Conservation (phyloP, 2,113 vertebrate species). For the Channa maculata region DNA sequence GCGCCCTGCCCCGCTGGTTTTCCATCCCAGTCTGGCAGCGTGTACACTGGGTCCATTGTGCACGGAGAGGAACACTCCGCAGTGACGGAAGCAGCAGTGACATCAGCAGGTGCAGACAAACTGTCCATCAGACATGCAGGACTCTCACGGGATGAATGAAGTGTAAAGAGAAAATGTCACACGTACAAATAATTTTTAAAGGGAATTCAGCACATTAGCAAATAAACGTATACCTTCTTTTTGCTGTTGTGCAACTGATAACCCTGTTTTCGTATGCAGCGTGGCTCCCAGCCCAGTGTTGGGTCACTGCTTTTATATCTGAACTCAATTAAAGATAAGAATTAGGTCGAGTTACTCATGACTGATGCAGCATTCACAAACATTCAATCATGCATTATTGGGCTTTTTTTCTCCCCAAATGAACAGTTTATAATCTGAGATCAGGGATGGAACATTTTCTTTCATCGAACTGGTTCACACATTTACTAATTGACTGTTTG, state of each 20-base stretch:
- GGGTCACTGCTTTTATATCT: slow-evolving; percentile 46
- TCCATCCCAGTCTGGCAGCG: slow-evolving; percentile 50
- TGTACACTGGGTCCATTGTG: slow-evolving; percentile 64
- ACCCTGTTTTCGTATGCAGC: slow-evolving; percentile 8
- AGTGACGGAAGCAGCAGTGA: slow-evolving; percentile 49
- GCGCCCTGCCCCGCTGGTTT: slow-evolving; percentile 57
- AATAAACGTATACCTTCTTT: neutral
- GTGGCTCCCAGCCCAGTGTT: slow-evolving; percentile 11
- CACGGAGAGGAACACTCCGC: slow-evolving; percentile 16
- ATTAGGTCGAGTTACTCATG: slow-evolving; percentile 7
- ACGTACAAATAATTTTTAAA: neutral
- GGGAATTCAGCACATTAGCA: neutral
- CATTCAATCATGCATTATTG: slow-evolving; percentile 15
- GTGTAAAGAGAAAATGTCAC: neutral
- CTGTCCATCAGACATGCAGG: too few species aligned
- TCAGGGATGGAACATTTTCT: too few species aligned
- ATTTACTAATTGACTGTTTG: too few species aligned
- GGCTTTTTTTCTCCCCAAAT: too few species aligned
- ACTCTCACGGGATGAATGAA: neutral
- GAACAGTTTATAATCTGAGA: too few species aligned
- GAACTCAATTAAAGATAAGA: slow-evolving; percentile 39
- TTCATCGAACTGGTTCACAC: too few species aligned
- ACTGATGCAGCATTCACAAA: neutral
- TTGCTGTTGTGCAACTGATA: neutral
- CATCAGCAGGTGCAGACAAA: slow-evolving; percentile 16